Conservation (phyloP, 2,888 invertebrate species). For the Hecatera dysodea region DNA sequence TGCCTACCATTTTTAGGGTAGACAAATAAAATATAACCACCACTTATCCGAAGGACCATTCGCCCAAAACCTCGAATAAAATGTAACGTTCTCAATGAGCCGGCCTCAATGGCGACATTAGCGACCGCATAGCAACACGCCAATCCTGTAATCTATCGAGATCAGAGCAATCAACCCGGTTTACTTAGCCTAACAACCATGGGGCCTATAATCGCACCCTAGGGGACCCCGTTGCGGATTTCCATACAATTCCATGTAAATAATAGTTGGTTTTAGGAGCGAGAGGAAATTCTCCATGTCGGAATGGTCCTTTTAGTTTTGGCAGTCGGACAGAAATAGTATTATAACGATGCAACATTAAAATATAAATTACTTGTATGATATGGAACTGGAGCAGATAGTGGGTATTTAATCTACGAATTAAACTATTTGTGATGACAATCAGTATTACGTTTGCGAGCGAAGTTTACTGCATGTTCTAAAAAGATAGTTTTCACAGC, state of each 20-base stretch:
- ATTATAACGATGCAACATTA: not conserved
- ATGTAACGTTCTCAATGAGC: conserved; percentile 62
- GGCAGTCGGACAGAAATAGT: not conserved
- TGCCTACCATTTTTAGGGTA: conserved; percentile 12
- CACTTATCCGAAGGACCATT: conserved; percentile 53
- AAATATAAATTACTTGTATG: not conserved
- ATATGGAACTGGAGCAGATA: not conserved
- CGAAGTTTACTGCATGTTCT: not conserved
- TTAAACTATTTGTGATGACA: conserved; percentile 2
- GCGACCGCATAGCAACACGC: conserved; percentile 46
- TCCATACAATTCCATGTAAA: conserved; percentile 35
- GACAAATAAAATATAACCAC: conserved; percentile 55
- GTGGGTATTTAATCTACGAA: conserved; percentile 1
- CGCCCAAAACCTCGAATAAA: conserved; percentile 63
- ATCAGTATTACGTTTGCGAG: not conserved
- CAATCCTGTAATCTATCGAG: conserved; percentile 54
- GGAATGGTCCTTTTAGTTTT: not conserved
- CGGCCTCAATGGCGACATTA: conserved; percentile 62
- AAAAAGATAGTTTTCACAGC: conserved; percentile 2
- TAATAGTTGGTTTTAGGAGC: conserved; percentile 9
- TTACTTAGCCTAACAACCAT: conserved; percentile 53
- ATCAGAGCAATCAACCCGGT: conserved; percentile 56
- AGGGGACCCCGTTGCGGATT: conserved; percentile 46
- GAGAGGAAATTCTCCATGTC: not conserved
- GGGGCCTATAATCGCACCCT: conserved; percentile 55